A percentile compares a stretch with the other conserved stretches of the same genome.
phyloP scores from a whole-genome alignment of 1,140 invertebrate species.

The Trachelipus rathkii region DNA sequence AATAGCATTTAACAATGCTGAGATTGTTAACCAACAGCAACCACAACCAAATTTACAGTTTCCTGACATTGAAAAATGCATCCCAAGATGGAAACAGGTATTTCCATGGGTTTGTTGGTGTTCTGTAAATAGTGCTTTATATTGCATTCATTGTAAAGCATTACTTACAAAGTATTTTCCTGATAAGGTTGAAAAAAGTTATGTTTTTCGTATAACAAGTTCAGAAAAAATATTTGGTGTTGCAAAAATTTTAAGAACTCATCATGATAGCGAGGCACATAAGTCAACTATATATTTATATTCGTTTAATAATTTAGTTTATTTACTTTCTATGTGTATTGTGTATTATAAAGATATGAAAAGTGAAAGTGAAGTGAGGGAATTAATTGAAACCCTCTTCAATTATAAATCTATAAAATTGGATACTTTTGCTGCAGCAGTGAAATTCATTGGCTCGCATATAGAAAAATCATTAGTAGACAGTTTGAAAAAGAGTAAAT shows the following conservation, averaged over 20 bases:
- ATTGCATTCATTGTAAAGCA: not conserved
- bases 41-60: not conserved
- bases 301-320: not conserved
- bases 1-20: too few relatives aligned
- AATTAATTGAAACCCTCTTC: not conserved
- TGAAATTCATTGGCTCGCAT: not conserved
- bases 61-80: not conserved
- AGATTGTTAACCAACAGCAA: too few relatives aligned
- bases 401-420: not conserved
- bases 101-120: conserved; percentile 4
- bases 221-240: not conserved
- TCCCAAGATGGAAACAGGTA: not conserved
- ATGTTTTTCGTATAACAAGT: not conserved
- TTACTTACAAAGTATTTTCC: not conserved
- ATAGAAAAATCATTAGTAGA: not conserved
- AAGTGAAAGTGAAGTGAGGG: not conserved
- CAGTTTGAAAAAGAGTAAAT: not conserved
- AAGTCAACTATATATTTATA: not conserved
- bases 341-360: not conserved
- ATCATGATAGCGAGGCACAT: not conserved
- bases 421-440: not conserved
- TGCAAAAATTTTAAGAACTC: not conserved
- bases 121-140: not conserved
- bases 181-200: not conserved
- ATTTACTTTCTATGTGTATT: not conserved